A percentile compares a stretch with the other conserved stretches of the same genome.
Evolutionary conservation across 2,113 vertebrate species (phyloP).

Genomic region (Collichthys lucidus): DNA sequence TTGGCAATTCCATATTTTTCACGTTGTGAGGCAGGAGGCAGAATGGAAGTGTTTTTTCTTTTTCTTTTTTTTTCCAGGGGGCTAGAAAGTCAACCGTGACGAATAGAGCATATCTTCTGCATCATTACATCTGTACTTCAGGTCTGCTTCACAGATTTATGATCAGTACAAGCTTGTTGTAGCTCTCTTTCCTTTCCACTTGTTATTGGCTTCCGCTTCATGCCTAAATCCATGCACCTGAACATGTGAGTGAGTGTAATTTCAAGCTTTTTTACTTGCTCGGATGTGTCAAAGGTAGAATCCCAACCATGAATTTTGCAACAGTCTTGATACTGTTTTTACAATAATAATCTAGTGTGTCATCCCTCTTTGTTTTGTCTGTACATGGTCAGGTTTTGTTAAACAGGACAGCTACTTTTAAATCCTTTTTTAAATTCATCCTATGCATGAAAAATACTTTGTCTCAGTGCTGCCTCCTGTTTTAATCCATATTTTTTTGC

Average conservation of each 20-base stretch:
- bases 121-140: constrained; percentile 70
- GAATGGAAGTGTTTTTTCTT: background rate
- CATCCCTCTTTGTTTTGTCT: background rate
- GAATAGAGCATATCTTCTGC: constrained; percentile 58
- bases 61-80: background rate
- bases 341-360: background rate
- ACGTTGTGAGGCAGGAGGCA: constrained; percentile 13
- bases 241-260: constrained; percentile 54
- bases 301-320: constrained; percentile 4
- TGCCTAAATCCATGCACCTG: constrained; percentile 39
- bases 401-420: background rate
- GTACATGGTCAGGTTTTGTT: background rate
- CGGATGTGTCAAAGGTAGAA: constrained; percentile 12
- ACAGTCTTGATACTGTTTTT: background rate
- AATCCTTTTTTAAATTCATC: background rate
- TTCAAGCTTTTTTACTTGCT: constrained; percentile 30
- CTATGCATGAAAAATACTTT: background rate
- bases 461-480: background rate
- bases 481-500: constrained; percentile 6
- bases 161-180: constrained; percentile 44
- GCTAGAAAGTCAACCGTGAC: constrained; percentile 60
- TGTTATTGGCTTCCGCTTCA: constrained; percentile 32
- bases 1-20: constrained; percentile 16
- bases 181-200: constrained; percentile 33
- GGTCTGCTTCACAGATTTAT: constrained; percentile 69